Evolutionary conservation across 2,113 vertebrate genomes (phyloP), one percentile per base, ranked within the genome.

Genomic region (Corythornis madagascariensis): DNA sequence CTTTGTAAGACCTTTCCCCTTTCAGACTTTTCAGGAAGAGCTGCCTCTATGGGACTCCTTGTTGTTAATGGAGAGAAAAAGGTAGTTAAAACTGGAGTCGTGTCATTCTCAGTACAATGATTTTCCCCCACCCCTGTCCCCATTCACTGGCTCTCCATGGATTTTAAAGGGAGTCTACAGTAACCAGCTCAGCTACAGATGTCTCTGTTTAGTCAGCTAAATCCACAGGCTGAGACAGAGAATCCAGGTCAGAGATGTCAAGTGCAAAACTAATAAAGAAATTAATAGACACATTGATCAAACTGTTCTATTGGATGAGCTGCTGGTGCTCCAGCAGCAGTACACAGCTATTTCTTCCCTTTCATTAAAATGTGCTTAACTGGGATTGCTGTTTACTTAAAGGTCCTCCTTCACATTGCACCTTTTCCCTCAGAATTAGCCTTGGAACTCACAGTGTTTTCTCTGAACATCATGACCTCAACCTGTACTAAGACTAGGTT

Each of bases 301-400:
- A 61, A 57, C 40, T 69, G 48, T 66, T 48, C 35, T 14, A 20
- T 10, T 60, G 67, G 74, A 13, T 73, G 59, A 82, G 65, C 76
- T 53, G 24, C 53, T 79, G 73, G 26, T 43, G 35, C 45, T 22
- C 22, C 13, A 43, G 29, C 43, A 86, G 52, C 48, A 67, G 26
- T 59, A 71, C 29, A 84, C 26, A 81, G 45, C 16, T 86, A 53
- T 56, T 52, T 71, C 57, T 72, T 74, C 50, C 52, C 28, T 76
- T 86, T 57, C 76, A 72, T 90, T 94, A 90, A 75, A 93, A 78
- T 28, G 18, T 71, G n/a, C 11, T 80, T 88, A 71, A 64, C 40
- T 83, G 81, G 72, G 31, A 33, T 31, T 63, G 53, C 35, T 74
- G 9, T 48, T 86, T 43, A 38, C 40, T 45, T 71, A 29, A 56